phyloP scores from a whole-genome alignment of 2,113 vertebrate species.

The Rhegmatorhina hoffmannsi region DNA sequence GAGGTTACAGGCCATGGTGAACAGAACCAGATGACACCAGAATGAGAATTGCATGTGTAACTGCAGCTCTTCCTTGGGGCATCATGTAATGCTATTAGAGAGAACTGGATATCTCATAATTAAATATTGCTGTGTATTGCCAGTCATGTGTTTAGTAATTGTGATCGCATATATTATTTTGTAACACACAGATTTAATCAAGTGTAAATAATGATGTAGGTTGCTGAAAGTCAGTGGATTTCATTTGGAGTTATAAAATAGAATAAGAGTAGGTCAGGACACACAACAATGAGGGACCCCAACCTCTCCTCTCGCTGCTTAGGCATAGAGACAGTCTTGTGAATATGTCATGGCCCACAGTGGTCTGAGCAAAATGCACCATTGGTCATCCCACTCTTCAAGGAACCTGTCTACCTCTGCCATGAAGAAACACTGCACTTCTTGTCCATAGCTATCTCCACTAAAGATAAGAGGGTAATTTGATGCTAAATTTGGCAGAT shows the following conservation, averaged over 20 bases:
- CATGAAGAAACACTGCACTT: neutral
- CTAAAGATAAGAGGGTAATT: neutral
- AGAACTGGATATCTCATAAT: neutral
- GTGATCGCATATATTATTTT: neutral
- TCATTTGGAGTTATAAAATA: neutral
- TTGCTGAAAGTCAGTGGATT: neutral
- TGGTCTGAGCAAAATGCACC: neutral
- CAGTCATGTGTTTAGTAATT: neutral
- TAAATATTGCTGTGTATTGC: neutral
- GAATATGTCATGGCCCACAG: neutral
- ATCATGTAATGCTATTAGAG: neutral
- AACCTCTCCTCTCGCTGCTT: neutral
- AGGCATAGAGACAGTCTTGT: neutral
- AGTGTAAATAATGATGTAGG: neutral
- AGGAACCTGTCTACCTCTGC: neutral
- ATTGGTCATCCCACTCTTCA: accelerated
- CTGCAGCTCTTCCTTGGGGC: neutral
- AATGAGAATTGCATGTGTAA: neutral
- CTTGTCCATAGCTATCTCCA: neutral
- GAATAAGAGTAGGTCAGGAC: neutral
- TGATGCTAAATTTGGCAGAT: neutral
- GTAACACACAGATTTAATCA: neutral
- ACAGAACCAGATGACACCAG: neutral
- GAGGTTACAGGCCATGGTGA: neutral
- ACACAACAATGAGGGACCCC: neutral